Evolutionary conservation across 2,797 vertebrate species (phyloP), one percentile per base, ranked within the genome.

Genomic region (Ctenopoma multispine): DNA sequence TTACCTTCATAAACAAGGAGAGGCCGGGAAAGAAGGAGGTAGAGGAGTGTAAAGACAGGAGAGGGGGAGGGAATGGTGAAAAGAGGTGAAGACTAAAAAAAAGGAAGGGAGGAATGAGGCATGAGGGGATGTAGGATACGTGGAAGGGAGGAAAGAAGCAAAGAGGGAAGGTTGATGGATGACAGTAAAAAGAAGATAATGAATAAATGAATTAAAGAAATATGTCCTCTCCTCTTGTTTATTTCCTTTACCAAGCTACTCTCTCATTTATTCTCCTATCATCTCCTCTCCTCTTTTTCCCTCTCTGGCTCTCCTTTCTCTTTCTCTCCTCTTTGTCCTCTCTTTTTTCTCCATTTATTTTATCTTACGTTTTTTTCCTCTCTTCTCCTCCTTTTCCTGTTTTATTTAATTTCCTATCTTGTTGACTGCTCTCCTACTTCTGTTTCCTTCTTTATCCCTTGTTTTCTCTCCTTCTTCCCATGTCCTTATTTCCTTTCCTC

Each of bases 1-100:
- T 87, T 82, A 88, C 90, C 89, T 92, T 93, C 90, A 92, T 92
- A 95, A 95, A 94, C 94, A 95, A 31, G 85, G 79, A 82, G 79
- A 81, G 85, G 88, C 83, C 56, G 79, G 36, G 36, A 38, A 38
- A 38, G 36, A 13, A 84, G 84, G 77, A 83, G 81, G 87, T 58
- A 48, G 54, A 76, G 63, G 69, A 64, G 77, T 48, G 64, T 68
- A 79, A 79, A 80, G 74, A 68, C 29, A 15, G 54, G 59, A 20
- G 49, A 36, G 18, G 41, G 17, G 47, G 40, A 51, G 53, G 20
- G 63, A 49, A 44, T 63, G 70, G 49, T 40, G 67, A 53, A 66
- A 72, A 69, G 61, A 65, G 47, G 53, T 36, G 63, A 78, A 53
- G 69, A 63, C 60, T 72, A 80, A 80, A 47, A 54, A 41, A 57